Evolutionary conservation across 2,797 vertebrate species (phyloP).

Genomic region (Onychomys leucogaster): DNA sequence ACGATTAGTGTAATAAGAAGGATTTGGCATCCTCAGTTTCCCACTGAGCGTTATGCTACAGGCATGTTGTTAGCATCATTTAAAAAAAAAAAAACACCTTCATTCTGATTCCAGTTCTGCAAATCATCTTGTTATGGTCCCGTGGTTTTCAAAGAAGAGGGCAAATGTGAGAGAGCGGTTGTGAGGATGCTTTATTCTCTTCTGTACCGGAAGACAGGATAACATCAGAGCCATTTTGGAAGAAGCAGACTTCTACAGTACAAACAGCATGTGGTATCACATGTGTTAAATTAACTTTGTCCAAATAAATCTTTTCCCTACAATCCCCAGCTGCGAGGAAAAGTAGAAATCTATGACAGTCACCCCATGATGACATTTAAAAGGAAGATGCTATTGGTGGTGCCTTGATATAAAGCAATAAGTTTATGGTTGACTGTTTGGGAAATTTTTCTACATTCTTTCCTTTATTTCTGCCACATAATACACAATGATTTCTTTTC

Average conservation of each 20-base stretch:
- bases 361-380: conserved; percentile 70
- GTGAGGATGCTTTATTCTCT: conserved; percentile 35
- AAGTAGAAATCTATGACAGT: conserved; percentile 69
- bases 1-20: neutral
- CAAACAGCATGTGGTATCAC: conserved; percentile 66
- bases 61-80: neutral
- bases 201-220: conserved; percentile 39
- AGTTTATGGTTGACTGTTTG: conserved; percentile 21
- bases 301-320: conserved; percentile 76
- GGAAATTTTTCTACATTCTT: neutral
- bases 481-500: neutral
- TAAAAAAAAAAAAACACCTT: conserved; percentile 49
- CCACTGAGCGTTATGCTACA: neutral
- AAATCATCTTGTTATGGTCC: conserved; percentile 51
- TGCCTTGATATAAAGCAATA: conserved; percentile 55
- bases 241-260: conserved; percentile 49
- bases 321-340: conserved; percentile 76
- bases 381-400: conserved; percentile 58
- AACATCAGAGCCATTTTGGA: conserved; percentile 65
- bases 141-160: conserved; percentile 38
- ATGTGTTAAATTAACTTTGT: conserved; percentile 76
- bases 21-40: rapidly evolving
- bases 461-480: conserved; percentile 28
- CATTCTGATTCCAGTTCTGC: conserved; percentile 31
- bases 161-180: neutral